Conservation (phyloP, 2,888 invertebrate genomes). For the Dasysyrphus tricinctus region DNA sequence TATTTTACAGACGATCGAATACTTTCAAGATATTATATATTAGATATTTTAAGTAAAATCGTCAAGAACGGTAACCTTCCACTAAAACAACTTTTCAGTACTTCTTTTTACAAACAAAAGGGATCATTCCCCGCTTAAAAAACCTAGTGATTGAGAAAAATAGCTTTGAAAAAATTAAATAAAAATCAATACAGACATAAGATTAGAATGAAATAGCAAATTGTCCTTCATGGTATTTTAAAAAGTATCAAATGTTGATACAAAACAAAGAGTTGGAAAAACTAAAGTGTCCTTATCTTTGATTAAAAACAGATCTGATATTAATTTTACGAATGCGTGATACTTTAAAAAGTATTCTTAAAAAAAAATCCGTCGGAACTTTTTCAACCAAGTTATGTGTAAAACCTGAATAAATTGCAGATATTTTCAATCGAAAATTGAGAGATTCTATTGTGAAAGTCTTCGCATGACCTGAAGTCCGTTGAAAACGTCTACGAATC, state of each 20-base stretch:
- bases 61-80: not conserved
- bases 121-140: not conserved
- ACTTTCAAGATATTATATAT: too few species aligned
- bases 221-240: not conserved
- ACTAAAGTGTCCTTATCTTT: not conserved
- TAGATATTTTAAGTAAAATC: too few species aligned
- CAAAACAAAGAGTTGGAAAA: not conserved
- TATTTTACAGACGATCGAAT: too few species aligned
- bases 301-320: not conserved
- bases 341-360: not conserved
- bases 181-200: not conserved
- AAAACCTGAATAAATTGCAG: too few species aligned
- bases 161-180: not conserved
- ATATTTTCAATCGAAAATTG: too few species aligned
- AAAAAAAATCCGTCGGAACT: too few species aligned
- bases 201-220: not conserved
- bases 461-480: too few species aligned
- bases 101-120: not conserved
- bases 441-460: too few species aligned
- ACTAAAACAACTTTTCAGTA: not conserved
- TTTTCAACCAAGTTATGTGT: too few species aligned
- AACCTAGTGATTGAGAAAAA: not conserved
- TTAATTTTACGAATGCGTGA: not conserved
- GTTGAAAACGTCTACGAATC: too few species aligned
- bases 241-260: not conserved